Evolutionary conservation across 2,797 vertebrate species (phyloP).

Genomic region (Halcyon leucocephala): DNA sequence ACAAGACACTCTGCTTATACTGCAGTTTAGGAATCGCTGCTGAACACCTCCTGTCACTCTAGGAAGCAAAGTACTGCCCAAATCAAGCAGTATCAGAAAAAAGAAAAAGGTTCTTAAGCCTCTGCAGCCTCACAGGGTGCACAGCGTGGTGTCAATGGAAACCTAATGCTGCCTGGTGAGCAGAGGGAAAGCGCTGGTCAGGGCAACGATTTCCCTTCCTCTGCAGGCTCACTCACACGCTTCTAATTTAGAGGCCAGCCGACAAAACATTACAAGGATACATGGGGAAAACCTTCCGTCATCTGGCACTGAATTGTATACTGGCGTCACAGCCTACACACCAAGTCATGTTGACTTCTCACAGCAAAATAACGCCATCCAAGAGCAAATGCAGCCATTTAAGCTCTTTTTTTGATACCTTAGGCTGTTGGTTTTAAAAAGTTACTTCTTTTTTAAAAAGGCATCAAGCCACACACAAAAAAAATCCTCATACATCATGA

Average conservation of each 20-base stretch:
- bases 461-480: background rate
- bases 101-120: no score
- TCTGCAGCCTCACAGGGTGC: background rate
- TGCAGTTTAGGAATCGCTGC: background rate
- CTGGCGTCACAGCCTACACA: background rate
- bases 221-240: background rate
- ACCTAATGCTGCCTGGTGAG: background rate
- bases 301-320: background rate
- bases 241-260: background rate
- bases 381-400: background rate
- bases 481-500: background rate
- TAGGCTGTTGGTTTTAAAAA: background rate
- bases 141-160: rapidly evolving
- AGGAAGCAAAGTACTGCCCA: background rate
- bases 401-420: background rate
- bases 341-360: background rate
- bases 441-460: background rate
- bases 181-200: background rate
- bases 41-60: background rate
- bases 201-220: background rate
- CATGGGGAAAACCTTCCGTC: background rate
- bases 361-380: background rate
- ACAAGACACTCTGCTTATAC: background rate
- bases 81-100: background rate
- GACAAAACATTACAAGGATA: background rate